Base-by-base conservation (phyloP, 2,888 invertebrate species). In the Entomobrya multifasciata region DNA sequence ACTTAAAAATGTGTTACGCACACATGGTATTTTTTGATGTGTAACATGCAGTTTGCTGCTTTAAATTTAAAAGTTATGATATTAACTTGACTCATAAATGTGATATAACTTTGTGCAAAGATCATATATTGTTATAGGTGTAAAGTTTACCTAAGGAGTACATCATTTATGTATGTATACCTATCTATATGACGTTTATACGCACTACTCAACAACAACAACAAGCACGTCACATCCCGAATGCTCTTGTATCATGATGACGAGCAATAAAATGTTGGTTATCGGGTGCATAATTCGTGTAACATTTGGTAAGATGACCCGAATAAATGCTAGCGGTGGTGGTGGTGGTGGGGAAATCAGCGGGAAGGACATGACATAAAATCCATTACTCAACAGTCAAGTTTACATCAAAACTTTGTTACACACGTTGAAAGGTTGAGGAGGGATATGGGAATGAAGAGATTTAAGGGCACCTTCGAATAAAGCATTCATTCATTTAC, bases 241-340 rank as follows among this genome's bases (percentile, higher is more conserved):
- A 41, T 27, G 27, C 27, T n/a, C 30, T 52, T 72, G 49, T 52
- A 52, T 72, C 72, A 72, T 72, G 72, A 72, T 72, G 72, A 72
- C 72, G 49, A n/a, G 72, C 72, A 72, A 72, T 72, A 72, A 72
- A 49, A 72, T 72, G 49, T 22, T 67, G 25, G 52, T 72, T 72
- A 52, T 72, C 55, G 17, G 74, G 30, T 74, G 36, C 55, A 55
- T 55, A 74, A 36, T 72, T 49, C 27, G 47, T 70, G 70, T 22
- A 70, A 47, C 70, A 70, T 22, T 72, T 72, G 49, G 49, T 30
- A n/a, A n/a, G 72, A 52, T 72, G 72, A 72, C 72, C 72, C 72
- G 72, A 72, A 72, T 72, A 52, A n/a, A n/a, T n/a, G n/a, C n/a
- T n/a, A n/a, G n/a, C 8, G 36, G 36, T 36, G 36, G 36, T 36